Base-by-base conservation (phyloP, 2,888 invertebrate species). In the Spatulosminthurus flaviceps region DNA sequence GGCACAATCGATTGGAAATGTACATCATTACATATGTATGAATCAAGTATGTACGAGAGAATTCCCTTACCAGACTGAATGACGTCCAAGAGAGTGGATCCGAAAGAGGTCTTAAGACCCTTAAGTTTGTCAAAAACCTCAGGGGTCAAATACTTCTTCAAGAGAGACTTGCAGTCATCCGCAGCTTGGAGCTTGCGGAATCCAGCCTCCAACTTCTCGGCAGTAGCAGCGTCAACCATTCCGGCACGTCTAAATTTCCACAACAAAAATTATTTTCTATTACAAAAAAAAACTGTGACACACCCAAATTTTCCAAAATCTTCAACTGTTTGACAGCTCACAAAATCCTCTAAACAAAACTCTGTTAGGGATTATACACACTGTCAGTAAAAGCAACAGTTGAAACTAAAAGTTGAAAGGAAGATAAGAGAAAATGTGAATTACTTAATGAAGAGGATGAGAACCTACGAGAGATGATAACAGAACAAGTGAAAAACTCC, bases 81-180 rank as follows among this genome's bases (percentile, higher is more conserved):
- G 87, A 94, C 94, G 89, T 97, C 97, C 88, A 96, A 91, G 83
- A 97, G 92, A 81, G 95, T 94, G 82, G 97, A 96, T 86, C 95
- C 96, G 88, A 97, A 92, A 19, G 83, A 78, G 83, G 97, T 97
- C 90, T 96, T 96, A 92, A 94, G 93, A 89, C 92, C 93, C 91
- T 97, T 97, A 84, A 96, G 91, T 87, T 92, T 92, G 87, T 97
- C 96, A 89, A 97, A 95, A 81, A 96, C 90, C 87, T 95, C 95
- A 90, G 92, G 93, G 88, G 95, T 94, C 87, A 97, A 92, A 90
- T 94, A 94, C 89, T 97, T 97, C 92, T 97, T 98, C 90, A 98
- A 90, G 89, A 98, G 92, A 81, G 97, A 97, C 90, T 97, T 95
- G 89, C 96, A 97, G 89, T 96, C 94, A 83, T 95, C 94, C 83